Conservation (phyloP, 2,797 vertebrate genomes). For the Micropoecilia bifurca region DNA sequence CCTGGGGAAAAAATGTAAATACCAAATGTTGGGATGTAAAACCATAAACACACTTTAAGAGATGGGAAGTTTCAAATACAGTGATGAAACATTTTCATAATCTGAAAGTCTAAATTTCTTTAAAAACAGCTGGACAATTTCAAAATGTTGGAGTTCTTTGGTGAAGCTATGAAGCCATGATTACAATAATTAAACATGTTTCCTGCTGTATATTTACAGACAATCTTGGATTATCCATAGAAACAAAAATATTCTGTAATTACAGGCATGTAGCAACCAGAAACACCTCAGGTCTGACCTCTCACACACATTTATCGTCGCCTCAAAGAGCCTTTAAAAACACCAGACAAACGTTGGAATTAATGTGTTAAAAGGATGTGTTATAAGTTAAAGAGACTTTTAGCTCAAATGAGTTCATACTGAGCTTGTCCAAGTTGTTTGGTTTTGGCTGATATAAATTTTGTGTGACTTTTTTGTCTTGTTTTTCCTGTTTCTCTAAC, state of each 20-base stretch:
- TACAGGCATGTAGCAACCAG: background rate
- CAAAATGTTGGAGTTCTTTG: background rate
- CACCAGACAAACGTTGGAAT: background rate
- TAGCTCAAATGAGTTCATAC: background rate
- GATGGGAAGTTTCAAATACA: background rate
- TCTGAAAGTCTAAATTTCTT: background rate
- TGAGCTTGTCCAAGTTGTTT: background rate
- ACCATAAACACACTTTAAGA: background rate
- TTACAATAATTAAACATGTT: background rate
- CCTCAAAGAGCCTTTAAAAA: background rate
- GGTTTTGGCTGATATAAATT: background rate
- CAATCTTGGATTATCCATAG: background rate
- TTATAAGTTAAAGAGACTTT: background rate
- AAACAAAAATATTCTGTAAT: background rate
- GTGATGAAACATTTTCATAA: background rate
- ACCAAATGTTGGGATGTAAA: background rate
- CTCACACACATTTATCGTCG: background rate
- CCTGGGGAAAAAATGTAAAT: background rate
- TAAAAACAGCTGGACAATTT: background rate
- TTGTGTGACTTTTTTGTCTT: background rate
- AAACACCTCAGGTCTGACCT: background rate
- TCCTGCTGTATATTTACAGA: background rate
- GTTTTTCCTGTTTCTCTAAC: no score
- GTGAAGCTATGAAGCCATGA: background rate
- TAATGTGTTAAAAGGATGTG: background rate